These are phyloP conservation scores for Automeris io DNA, from an alignment of 2,888 invertebrate species.

Conservation along the genomic window DNA sequence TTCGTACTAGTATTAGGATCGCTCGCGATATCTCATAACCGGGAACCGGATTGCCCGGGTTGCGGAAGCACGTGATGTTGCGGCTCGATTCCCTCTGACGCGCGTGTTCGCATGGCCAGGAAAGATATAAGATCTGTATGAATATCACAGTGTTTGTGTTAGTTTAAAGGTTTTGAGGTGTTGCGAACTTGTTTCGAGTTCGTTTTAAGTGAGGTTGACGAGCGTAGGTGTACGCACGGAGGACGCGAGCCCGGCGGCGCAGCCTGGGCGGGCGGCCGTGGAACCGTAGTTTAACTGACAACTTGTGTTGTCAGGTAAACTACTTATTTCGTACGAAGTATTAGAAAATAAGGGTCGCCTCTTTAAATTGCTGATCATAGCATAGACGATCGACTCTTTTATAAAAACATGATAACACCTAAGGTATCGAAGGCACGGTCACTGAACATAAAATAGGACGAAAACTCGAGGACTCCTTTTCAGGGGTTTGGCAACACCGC, in stretches of 20 bases:
- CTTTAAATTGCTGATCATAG: too few relatives aligned
- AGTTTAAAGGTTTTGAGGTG: slow-evolving; percentile 19
- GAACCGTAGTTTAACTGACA: slow-evolving; percentile 46
- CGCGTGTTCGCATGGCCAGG: slow-evolving; percentile 42
- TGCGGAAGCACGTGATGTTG: slow-evolving; percentile 40
- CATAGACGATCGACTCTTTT: too few relatives aligned
- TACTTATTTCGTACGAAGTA: too few relatives aligned
- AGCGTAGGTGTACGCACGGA: slow-evolving; percentile 21
- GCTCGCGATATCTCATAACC: slow-evolving; percentile 55
- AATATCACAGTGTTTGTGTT: slow-evolving; percentile 47
- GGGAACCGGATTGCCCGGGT: slow-evolving; percentile 25
- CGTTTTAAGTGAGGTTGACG: slow-evolving; percentile 33
- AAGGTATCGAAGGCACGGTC: too few relatives aligned
- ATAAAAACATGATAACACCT: too few relatives aligned
- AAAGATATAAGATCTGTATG: slow-evolving; percentile 27
- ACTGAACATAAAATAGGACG: too few relatives aligned
- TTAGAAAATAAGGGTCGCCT: too few relatives aligned
- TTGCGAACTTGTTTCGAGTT: slow-evolving; percentile 16
- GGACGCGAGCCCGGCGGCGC: slow-evolving; percentile 26
- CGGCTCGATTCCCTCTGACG: slow-evolving; percentile 24
- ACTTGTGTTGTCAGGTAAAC: too few relatives aligned
- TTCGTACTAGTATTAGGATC: slow-evolving; percentile 53
- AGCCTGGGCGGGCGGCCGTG: slow-evolving; percentile 30
- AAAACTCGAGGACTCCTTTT: too few relatives aligned
- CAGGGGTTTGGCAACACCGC: too few relatives aligned